Evolutionary conservation across 2,888 invertebrate species (phyloP), one percentile per base, ranked within the genome.

Genomic region (Cataglyphis rosenhaueri): DNA sequence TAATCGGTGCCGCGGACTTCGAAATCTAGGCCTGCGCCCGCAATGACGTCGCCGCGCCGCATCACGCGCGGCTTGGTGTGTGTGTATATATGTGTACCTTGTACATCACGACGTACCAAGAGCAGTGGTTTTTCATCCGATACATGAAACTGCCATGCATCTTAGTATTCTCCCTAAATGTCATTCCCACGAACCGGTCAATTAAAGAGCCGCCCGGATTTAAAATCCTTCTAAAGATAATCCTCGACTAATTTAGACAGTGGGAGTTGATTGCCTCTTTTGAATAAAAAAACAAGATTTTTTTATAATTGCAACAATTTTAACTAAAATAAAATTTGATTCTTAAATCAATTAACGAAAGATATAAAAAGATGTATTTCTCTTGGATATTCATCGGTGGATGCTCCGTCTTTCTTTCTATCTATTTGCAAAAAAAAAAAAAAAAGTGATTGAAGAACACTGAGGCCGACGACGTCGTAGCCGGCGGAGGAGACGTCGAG

Each of bases 1-100:
- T 90, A 88, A 90, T 90, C 85, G 87, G 88, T 90, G 89, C 90
- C 90, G 89, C 85, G 89, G 82, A 89, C 90, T 52, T 90, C 88
- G 88, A 90, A 89, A 91, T 90, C 91, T 91, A 91, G 91, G 90
- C 88, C 91, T 91, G 87, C 64, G 86, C 87, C 83, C 84, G 86
- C 86, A 85, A 85, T 91, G 91, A 90, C 89, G 90, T 89, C 88
- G 88, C 82, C 84, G 83, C 66, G 61, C 18, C 21, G 68, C 59
- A 59, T 79, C 70, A 52, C 75, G 64, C 55, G 21, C 38, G 25
- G 25, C 61, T 81, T 32, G 8, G 4, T 21, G 52, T 41, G 10
- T 8, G 2, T 52, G 4, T 48, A 8, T 52, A 0, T 48, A 0
- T 44, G 41, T 15, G 12, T 44, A 44, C 4, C 52, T 52, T 52